Evolutionary conservation across 1,140 invertebrate species (phyloP).

Genomic region (Leptinotarsa defecta): DNA sequence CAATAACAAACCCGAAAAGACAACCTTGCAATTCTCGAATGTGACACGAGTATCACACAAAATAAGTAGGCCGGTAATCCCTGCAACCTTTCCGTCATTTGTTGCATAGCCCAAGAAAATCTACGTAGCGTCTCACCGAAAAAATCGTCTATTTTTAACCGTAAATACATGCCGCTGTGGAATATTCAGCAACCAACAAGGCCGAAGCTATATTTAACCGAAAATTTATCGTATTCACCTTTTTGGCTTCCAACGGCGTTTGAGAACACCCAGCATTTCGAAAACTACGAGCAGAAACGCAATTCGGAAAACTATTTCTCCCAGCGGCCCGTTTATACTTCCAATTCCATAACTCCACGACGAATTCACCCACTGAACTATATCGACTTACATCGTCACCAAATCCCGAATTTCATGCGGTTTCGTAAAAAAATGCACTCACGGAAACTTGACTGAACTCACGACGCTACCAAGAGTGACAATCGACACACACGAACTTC

Average conservation of each 20-base stretch:
- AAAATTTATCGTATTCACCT: slow-evolving; percentile 40
- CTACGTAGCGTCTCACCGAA: background rate
- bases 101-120: background rate
- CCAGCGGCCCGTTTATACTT: slow-evolving; percentile 31
- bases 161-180: background rate
- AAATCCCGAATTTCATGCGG: background rate
- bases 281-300: slow-evolving; percentile 33
- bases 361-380: slow-evolving; percentile 23
- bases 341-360: background rate
- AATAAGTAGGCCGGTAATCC: background rate
- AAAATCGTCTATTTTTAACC: slow-evolving; percentile 2
- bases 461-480: slow-evolving; percentile 13
- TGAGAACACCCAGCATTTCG: slow-evolving; percentile 51
- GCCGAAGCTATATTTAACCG: slow-evolving; percentile 30
- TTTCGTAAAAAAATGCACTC: background rate
- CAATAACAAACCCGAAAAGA: too few relatives aligned
- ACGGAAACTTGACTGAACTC: slow-evolving; percentile 10
- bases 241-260: slow-evolving; percentile 54
- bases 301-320: slow-evolving; percentile 43
- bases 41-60: too few relatives aligned
- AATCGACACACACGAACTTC: slow-evolving; percentile 22
- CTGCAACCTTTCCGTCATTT: background rate
- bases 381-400: background rate
- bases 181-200: slow-evolving; percentile 28
- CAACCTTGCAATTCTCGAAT: too few relatives aligned